phyloP scores from a whole-genome alignment of 2,888 invertebrate genomes.

The Proisotoma minuta region DNA sequence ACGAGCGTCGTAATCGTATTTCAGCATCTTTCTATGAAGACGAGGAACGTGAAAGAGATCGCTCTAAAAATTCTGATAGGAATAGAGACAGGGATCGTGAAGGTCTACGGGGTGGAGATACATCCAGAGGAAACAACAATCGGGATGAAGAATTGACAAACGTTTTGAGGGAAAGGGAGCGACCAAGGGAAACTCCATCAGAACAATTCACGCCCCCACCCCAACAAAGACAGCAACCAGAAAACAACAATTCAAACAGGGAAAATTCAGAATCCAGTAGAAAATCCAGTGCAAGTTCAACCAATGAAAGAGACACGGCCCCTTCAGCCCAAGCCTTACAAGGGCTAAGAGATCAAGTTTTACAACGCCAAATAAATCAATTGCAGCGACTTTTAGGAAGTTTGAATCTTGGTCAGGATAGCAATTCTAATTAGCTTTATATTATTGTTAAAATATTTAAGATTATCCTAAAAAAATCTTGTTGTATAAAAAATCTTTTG shows the following conservation, averaged over 20 bases:
- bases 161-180: no score
- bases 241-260: constrained; percentile 17
- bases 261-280: constrained; percentile 14
- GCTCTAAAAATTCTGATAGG: neutral
- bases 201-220: neutral
- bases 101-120: neutral
- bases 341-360: constrained; percentile 24
- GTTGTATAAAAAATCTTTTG: no score
- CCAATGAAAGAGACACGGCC: constrained; percentile 2
- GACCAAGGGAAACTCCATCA: no score
- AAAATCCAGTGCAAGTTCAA: neutral
- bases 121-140: neutral
- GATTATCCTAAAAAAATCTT: no score
- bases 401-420: constrained; percentile 17
- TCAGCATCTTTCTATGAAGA: constrained; percentile 2
- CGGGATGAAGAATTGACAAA: no score
- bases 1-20: neutral
- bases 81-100: neutral
- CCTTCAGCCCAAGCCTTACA: constrained; percentile 17
- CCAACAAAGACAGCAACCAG: neutral
- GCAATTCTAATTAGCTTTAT: no score
- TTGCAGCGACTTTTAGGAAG: constrained; percentile 27
- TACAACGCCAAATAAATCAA: constrained; percentile 27
- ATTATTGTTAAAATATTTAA: no score
- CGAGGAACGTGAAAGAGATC: constrained; percentile 1